Evolutionary conservation across 2,888 invertebrate species (phyloP).

Genomic region (Pollenia griseotomentosa): DNA sequence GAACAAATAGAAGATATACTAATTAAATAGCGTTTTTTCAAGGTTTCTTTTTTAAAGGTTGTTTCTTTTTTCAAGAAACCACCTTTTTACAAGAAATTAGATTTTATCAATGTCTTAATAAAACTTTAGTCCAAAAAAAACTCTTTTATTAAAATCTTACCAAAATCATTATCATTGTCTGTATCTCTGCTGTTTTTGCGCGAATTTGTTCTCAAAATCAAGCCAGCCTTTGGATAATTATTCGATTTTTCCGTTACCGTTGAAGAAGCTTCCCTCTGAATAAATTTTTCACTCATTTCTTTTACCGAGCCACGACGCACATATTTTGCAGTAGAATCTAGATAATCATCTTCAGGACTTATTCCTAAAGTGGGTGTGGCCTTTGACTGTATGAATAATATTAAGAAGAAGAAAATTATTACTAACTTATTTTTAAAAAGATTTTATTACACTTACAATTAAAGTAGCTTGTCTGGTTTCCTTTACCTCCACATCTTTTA

Average conservation of each 20-base stretch:
- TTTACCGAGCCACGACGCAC: conserved; percentile 90
- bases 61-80: not conserved
- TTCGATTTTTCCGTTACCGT: conserved; percentile 78
- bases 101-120: too few relatives aligned
- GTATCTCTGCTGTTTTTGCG: conserved; percentile 75
- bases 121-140: too few relatives aligned
- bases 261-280: conserved; percentile 86
- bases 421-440: not conserved
- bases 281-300: conserved; percentile 91
- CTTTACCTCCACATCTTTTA: conserved; percentile 48
- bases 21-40: not conserved
- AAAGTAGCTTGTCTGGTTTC: conserved; percentile 50
- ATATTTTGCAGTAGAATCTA: conserved; percentile 78
- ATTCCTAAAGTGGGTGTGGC: conserved; percentile 33
- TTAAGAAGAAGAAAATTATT: not conserved
- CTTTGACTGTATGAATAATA: conserved; percentile 27
- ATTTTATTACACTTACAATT: conserved; percentile 45
- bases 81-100: not conserved
- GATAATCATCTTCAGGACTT: conserved; percentile 70
- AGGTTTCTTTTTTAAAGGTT: not conserved
- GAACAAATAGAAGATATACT: not conserved
- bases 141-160: conserved; percentile 29
- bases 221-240: conserved; percentile 89
- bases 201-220: conserved; percentile 87
- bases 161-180: conserved; percentile 58